These are phyloP conservation scores for Toxonevra muliebris DNA, from an alignment of 2,888 invertebrate species.

Conservation along the genomic window DNA sequence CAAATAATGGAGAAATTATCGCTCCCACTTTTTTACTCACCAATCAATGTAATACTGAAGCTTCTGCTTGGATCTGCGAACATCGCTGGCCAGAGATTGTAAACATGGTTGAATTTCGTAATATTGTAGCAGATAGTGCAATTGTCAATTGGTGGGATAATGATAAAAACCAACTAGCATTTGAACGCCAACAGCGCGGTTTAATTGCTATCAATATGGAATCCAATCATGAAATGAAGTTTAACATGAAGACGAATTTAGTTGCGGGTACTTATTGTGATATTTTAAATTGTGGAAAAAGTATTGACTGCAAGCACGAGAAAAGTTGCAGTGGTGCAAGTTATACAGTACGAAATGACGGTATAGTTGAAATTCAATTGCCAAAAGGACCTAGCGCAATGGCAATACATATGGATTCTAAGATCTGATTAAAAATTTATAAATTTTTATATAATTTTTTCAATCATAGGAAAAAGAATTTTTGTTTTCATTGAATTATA, in stretches of 20 bases:
- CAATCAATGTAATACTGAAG: conserved; percentile 66
- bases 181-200: conserved; percentile 76
- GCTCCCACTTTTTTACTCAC: conserved; percentile 73
- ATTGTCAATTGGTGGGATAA: conserved; percentile 81
- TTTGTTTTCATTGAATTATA: too few relatives aligned
- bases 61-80: conserved; percentile 81
- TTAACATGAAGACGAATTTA: conserved; percentile 70
- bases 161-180: conserved; percentile 80
- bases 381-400: conserved; percentile 70
- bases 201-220: conserved; percentile 81
- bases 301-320: conserved; percentile 48
- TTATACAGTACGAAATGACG: conserved; percentile 38
- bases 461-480: not conserved
- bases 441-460: not conserved
- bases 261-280: conserved; percentile 85
- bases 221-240: conserved; percentile 66
- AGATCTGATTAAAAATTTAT: conserved; percentile 23
- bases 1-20: conserved; percentile 69
- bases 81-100: conserved; percentile 82
- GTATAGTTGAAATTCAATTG: conserved; percentile 38
- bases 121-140: conserved; percentile 68
- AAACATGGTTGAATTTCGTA: conserved; percentile 80
- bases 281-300: conserved; percentile 72
- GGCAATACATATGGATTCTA: conserved; percentile 71
- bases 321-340: conserved; percentile 38